phyloP scores from a whole-genome alignment of 2,888 invertebrate genomes.

The Ametastegia equiseti region DNA sequence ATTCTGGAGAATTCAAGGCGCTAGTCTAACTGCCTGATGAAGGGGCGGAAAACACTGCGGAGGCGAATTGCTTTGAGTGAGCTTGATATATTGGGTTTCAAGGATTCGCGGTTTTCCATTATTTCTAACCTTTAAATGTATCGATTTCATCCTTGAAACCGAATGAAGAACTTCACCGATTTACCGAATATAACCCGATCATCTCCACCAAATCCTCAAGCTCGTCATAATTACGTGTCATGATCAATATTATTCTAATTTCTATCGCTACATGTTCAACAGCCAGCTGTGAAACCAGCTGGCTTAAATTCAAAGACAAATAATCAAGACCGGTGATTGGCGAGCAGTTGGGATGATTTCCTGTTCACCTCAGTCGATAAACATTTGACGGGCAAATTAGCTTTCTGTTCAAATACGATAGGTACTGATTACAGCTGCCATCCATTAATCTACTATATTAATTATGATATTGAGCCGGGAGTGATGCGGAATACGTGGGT shows the following conservation, averaged over 20 bases:
- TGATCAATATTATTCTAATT: background rate
- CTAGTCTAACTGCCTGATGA: background rate
- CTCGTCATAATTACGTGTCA: background rate
- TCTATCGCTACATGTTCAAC: background rate
- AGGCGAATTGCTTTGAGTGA: conserved; percentile 18
- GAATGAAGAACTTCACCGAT: background rate
- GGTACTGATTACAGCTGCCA: conserved; percentile 23
- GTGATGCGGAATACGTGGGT: too few relatives aligned
- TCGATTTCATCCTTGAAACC: background rate
- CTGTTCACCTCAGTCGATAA: conserved; percentile 12
- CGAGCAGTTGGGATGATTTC: background rate
- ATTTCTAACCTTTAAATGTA: background rate
- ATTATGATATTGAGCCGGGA: conserved; percentile 29
- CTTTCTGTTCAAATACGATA: conserved; percentile 12
- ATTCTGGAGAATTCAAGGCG: background rate
- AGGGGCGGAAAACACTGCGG: conserved; percentile 21
- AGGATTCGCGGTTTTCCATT: conserved; percentile 16
- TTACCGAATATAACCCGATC: background rate
- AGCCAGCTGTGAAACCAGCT: background rate
- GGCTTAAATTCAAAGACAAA: conserved; percentile 30
- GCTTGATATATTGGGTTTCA: conserved; percentile 26
- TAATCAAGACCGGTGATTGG: conserved; percentile 32
- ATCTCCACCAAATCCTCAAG: background rate
- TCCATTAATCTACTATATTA: background rate
- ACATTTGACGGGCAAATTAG: conserved; percentile 40